Conservation (phyloP, 2,888 invertebrate genomes). For the Crepidodera aurea region DNA sequence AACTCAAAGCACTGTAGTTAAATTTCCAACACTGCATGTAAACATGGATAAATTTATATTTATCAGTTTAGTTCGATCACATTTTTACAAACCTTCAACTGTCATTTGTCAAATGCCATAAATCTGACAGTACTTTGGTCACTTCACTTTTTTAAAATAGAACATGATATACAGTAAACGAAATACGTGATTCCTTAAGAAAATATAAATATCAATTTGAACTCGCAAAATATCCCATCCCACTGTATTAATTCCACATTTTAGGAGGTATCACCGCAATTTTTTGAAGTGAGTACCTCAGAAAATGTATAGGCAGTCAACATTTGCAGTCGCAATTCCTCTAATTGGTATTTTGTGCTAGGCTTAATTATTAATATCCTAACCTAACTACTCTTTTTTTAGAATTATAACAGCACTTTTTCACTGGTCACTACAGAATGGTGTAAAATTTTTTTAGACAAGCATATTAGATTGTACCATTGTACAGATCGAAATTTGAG, state of each 20-base stretch:
- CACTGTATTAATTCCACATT: not conserved
- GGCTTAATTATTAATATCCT: slow-evolving; percentile 8
- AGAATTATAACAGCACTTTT: slow-evolving; percentile 22
- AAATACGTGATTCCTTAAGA: no score
- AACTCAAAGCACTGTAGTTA: no score
- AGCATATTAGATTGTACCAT: slow-evolving; percentile 9
- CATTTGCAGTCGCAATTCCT: slow-evolving; percentile 21
- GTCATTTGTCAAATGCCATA: no score
- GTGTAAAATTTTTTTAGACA: slow-evolving; percentile 7
- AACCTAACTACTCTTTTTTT: slow-evolving; percentile 17
- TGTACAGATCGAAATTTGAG: not conserved
- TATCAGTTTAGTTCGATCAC: no score
- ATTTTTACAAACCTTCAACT: no score
- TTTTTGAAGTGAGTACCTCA: not conserved
- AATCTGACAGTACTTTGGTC: no score
- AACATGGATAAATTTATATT: no score
- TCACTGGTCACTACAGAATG: slow-evolving; percentile 17
- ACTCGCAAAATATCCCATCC: not conserved
- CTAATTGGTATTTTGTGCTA: slow-evolving; percentile 15
- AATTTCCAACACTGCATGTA: no score
- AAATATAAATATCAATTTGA: no score
- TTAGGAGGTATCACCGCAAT: not conserved
- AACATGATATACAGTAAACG: no score
- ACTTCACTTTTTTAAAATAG: no score
- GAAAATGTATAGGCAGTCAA: slow-evolving; percentile 9